These are phyloP conservation scores for Frankliniella intonsa DNA, from an alignment of 2,888 invertebrate species.

Conservation along the genomic window DNA sequence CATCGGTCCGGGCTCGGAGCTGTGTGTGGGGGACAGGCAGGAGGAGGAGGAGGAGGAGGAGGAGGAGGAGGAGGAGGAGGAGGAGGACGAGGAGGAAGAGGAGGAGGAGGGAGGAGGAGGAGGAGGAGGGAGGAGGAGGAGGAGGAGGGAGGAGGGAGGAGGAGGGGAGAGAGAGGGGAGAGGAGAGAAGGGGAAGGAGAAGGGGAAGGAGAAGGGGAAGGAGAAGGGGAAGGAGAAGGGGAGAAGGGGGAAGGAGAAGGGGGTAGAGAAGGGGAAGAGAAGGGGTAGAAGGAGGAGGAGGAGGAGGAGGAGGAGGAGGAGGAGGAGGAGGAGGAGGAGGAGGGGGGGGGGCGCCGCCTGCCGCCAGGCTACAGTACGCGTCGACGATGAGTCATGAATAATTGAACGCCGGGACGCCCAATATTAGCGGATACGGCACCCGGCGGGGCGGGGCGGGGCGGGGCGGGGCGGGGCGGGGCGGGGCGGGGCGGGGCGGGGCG, in stretches of 20 bases:
- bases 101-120: too few relatives aligned
- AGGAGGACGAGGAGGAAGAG: too few relatives aligned
- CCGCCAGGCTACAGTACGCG: background rate
- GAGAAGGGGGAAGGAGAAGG: background rate
- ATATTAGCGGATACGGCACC: slow-evolving; percentile 16
- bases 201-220: background rate
- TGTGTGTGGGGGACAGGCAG: too few relatives aligned
- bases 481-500: background rate
- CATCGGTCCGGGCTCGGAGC: too few relatives aligned
- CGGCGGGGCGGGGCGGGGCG: background rate
- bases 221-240: background rate
- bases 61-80: too few relatives aligned
- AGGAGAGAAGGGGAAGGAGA: background rate
- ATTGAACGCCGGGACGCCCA: slow-evolving; percentile 6
- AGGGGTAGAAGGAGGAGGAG: background rate
- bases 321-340: background rate
- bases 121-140: background rate
- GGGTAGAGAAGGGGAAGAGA: background rate
- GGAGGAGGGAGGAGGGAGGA: background rate
- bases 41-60: too few relatives aligned
- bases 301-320: background rate
- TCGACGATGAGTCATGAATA: slow-evolving; percentile 19
- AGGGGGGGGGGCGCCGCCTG: background rate
- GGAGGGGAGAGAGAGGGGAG: background rate
- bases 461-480: background rate